A percentile compares a stretch with the other conserved stretches of the same genome.
Conservation (phyloP, 2,113 vertebrate species). For the Oplegnathus fasciatus region DNA sequence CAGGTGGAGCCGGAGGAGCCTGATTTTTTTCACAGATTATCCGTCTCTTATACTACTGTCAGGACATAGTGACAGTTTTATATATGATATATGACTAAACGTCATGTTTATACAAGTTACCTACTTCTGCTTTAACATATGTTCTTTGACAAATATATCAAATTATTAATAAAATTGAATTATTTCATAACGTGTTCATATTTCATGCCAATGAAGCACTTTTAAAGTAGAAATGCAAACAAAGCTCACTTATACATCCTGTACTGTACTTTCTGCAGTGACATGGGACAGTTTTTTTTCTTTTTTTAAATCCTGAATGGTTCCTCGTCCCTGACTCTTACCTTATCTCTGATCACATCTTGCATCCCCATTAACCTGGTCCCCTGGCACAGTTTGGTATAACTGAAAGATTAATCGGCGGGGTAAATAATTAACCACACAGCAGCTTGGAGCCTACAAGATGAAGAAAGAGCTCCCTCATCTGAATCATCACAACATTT, state of each 20-base stretch:
- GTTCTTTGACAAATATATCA: neutral
- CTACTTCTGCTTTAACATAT: too few species aligned
- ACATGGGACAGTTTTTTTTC: neutral
- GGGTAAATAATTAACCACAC: conserved; percentile 76
- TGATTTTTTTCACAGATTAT: too few species aligned
- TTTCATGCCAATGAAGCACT: neutral
- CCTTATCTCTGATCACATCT: conserved; percentile 26
- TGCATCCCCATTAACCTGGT: conserved; percentile 39
- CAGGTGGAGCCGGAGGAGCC: too few species aligned
- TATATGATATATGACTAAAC: too few species aligned
- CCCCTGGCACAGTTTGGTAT: conserved; percentile 60
- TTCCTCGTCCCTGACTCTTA: neutral
- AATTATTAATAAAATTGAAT: neutral
- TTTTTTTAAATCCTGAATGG: neutral
- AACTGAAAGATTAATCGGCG: conserved; percentile 72
- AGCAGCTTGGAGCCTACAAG: conserved; percentile 36
- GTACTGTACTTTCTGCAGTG: neutral
- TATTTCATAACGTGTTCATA: neutral
- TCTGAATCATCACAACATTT: conserved; percentile 50
- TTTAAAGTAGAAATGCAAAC: neutral
- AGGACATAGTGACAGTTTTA: too few species aligned
- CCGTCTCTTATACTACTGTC: too few species aligned
- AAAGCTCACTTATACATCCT: neutral
- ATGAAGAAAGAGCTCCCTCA: conserved; percentile 49
- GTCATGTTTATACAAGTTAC: too few species aligned